A percentile compares a stretch with the other conserved stretches of the same genome.
These are phyloP conservation scores for Argyresthia albistria DNA, from an alignment of 2,888 invertebrate genomes.

Conservation along the genomic window DNA sequence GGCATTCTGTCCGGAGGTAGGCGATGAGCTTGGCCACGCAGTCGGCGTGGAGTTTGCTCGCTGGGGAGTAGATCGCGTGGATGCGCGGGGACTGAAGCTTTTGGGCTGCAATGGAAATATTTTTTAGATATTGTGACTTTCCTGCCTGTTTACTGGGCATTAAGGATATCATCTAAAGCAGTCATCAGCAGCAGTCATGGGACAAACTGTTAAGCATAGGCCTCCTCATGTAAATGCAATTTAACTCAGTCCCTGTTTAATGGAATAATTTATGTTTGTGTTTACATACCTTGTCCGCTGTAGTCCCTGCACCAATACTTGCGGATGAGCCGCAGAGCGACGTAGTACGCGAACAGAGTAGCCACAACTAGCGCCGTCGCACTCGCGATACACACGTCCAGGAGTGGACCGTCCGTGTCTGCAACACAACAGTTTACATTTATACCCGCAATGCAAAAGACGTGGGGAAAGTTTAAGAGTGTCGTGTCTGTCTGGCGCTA, in stretches of 20 bases:
- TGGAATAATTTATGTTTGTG: too few relatives aligned
- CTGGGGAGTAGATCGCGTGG: constrained; percentile 46
- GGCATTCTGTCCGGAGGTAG: constrained; percentile 48
- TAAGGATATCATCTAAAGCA: too few relatives aligned
- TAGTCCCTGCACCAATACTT: constrained; percentile 46
- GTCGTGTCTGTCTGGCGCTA: too few relatives aligned
- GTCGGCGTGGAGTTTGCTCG: constrained; percentile 48
- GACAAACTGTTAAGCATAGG: too few relatives aligned
- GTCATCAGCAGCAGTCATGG: too few relatives aligned
- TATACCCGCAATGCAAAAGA: too few relatives aligned
- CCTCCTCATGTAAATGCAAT: too few relatives aligned
- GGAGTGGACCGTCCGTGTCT: constrained; percentile 35
- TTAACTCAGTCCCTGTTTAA: too few relatives aligned
- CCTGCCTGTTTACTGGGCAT: too few relatives aligned
- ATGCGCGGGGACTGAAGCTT: constrained; percentile 37
- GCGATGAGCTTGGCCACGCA: constrained; percentile 47
- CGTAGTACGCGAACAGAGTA: constrained; percentile 50
- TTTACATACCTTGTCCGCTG: neutral
- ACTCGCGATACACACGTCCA: constrained; percentile 58
- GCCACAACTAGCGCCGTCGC: constrained; percentile 50
- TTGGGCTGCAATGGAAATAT: constrained; percentile 22
- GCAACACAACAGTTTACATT: too few relatives aligned
- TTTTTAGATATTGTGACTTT: too few relatives aligned
- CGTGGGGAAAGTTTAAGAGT: too few relatives aligned
- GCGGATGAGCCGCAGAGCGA: constrained; percentile 36